A percentile compares a stretch with the other conserved stretches of the same genome.
These are phyloP conservation scores for Microtus richardsoni DNA, from an alignment of 2,113 vertebrate genomes.

Conservation along the genomic window DNA sequence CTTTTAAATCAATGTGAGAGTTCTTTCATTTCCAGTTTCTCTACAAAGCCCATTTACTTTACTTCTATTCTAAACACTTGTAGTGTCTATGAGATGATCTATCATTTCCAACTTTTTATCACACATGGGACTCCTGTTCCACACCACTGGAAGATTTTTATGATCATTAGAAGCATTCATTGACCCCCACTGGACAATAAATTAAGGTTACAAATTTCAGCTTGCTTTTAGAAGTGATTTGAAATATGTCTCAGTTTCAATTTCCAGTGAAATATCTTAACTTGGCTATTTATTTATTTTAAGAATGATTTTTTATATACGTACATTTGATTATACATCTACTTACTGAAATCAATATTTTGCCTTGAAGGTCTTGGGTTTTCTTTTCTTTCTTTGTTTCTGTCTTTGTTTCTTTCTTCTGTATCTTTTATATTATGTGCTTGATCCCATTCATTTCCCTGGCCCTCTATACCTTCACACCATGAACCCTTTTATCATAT, in stretches of 20 bases:
- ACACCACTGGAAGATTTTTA: neutral
- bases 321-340: neutral
- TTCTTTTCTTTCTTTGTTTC: neutral
- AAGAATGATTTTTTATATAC: neutral
- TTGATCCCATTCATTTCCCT: neutral
- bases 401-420: neutral
- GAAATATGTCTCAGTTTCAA: neutral
- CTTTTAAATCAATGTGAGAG: neutral
- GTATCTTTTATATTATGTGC: neutral
- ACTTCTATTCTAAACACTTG: neutral
- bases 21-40: neutral
- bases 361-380: neutral
- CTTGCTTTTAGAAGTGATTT: neutral
- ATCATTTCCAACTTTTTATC: neutral
- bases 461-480: neutral
- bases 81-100: neutral
- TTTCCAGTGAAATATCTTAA: neutral
- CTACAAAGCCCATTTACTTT: neutral
- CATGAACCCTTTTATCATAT: no score
- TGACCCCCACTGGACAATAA: neutral
- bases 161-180: neutral
- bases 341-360: neutral
- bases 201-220: slow-evolving; percentile 16
- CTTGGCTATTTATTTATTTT: neutral
- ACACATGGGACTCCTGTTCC: neutral